Evolutionary conservation across 1,140 invertebrate species (phyloP).

Genomic region (Globodera ellingtonae): DNA sequence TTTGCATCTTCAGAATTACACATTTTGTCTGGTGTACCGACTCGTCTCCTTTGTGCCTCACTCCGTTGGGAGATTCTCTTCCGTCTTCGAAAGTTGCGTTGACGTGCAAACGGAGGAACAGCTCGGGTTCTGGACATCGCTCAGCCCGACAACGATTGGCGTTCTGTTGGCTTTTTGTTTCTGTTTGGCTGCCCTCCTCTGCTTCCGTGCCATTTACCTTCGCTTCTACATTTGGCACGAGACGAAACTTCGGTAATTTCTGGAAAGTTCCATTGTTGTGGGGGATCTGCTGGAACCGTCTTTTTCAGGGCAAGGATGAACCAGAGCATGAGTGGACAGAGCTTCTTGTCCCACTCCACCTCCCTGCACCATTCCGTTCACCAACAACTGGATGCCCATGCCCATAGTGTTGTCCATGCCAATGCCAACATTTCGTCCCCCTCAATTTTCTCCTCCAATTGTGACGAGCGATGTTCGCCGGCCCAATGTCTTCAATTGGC

Average conservation of each 20-base stretch:
- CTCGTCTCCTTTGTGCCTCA: constrained; percentile 21
- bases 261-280: background rate
- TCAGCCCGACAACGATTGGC: constrained; percentile 42
- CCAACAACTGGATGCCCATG: background rate
- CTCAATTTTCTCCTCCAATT: background rate
- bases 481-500: background rate
- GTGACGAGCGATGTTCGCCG: background rate
- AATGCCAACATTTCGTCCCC: background rate
- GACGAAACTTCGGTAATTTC: constrained; percentile 47
- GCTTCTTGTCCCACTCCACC: constrained; percentile 52
- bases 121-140: constrained; percentile 50
- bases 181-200: constrained; percentile 40
- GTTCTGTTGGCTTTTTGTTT: constrained; percentile 39
- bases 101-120: constrained; percentile 43
- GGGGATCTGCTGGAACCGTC: background rate
- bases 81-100: constrained; percentile 48
- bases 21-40: constrained; percentile 54
- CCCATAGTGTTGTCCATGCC: background rate
- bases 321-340: constrained; percentile 60
- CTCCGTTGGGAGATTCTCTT: background rate
- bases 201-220: constrained; percentile 50
- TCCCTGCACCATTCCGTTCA: constrained; percentile 11
- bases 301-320: constrained; percentile 58
- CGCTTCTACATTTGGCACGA: constrained; percentile 61
- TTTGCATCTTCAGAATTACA: constrained; percentile 54